Percentiles rank a stretch among this genome's conserved stretches.
These are phyloP conservation scores for Centropyge bicolor DNA, from an alignment of 2,797 vertebrate species.

Conservation along the genomic window DNA sequence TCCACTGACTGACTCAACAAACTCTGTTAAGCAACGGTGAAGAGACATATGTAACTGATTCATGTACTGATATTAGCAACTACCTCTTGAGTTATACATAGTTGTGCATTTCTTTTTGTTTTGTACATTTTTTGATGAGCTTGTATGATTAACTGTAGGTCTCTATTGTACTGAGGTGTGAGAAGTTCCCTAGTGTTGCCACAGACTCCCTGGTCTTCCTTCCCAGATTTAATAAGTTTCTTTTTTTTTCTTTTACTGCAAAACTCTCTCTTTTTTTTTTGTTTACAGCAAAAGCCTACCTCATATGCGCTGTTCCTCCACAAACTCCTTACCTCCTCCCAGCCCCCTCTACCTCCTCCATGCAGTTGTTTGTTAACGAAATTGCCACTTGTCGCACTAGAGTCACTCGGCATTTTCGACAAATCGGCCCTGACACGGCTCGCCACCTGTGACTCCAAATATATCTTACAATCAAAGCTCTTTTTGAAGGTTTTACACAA, in stretches of 20 bases:
- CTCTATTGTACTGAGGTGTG: constrained; percentile 72
- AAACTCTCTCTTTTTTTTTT: constrained; percentile 80
- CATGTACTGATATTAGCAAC: constrained; percentile 93
- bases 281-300: constrained; percentile 99
- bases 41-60: constrained; percentile 88
- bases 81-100: constrained; percentile 95
- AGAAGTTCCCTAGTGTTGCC: constrained; percentile 76
- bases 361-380: constrained; percentile 52
- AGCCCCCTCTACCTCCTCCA: constrained; percentile 64
- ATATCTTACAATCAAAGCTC: constrained; percentile 61
- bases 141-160: constrained; percentile 82
- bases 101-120: constrained; percentile 79
- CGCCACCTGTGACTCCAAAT: constrained; percentile 54
- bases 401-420: constrained; percentile 57
- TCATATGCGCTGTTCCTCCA: constrained; percentile 87
- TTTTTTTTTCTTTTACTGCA: constrained; percentile 67
- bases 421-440: constrained; percentile 58
- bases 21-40: constrained; percentile 89
- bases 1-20: constrained; percentile 89
- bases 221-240: constrained; percentile 73
- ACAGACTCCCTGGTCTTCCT: constrained; percentile 80
- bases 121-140: constrained; percentile 75
- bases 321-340: constrained; percentile 73
- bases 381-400: constrained; percentile 68
- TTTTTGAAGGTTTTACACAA: constrained; percentile 29